Base-by-base conservation (phyloP, 2,797 vertebrate species). In the Chrysocyon brachyurus region DNA sequence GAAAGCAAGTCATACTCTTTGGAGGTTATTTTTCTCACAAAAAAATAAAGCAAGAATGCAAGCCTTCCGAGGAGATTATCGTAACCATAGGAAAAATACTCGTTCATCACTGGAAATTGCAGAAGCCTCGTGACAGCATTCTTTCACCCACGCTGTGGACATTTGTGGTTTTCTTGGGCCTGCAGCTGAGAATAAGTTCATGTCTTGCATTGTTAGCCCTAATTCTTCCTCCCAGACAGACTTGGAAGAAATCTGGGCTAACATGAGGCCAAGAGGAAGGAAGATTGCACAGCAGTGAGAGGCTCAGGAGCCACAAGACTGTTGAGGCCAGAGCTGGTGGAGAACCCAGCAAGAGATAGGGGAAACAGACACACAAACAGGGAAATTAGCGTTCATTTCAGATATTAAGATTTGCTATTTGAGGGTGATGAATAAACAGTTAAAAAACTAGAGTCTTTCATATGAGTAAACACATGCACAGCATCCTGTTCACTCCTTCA, bases 1-100 rank as follows among this genome's bases (percentile, higher is more conserved):
- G 17, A 86, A 85, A 78, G 84, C 14, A 26, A 57, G n/a, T 83
- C 46, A 17, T 56, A 36, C 8, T 66, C 91, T 77, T 81, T 75
- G 61, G 81, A 66, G 81, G n/a, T 22, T 72, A 78, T 90, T 92
- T 92, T 89, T 77, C 33, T 92, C 40, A 54, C 40, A 78, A 92
- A 92, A 92, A 90, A 82, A 72, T 59, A 59, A 6, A 90, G 31
- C 26, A 33, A 46, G 24, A 61, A 86, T 81, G 79, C 28, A 84
- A 40, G 31, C 33, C 56, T 84, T 88, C 66, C 88, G 40, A 59
- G 52, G 59, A 22, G 36, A 66, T 92, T 87, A 70, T 16, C 21
- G 56, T 70, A 92, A 95, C 86, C 22, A 21, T 15, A 52, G 24
- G 22, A 61, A 90, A 87, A 77, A 19, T 56, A n/a, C n/a, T 66